A percentile compares a stretch with the other conserved stretches of the same genome.
These are phyloP conservation scores for Heliothis peltigera DNA, from an alignment of 2,888 invertebrate genomes.

Conservation along the genomic window DNA sequence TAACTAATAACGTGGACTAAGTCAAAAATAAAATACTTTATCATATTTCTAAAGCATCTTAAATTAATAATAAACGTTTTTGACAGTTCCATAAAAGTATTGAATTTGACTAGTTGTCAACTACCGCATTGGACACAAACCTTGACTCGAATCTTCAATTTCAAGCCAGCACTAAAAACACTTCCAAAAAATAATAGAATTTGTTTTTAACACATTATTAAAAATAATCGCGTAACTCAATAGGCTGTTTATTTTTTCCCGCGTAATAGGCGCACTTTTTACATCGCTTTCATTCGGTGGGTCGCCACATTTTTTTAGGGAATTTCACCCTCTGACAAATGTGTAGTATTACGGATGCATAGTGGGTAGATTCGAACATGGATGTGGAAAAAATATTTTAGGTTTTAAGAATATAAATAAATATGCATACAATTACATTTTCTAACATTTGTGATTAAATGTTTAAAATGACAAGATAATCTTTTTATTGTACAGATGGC, in stretches of 20 bases:
- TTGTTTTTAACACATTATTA: conserved; percentile 35
- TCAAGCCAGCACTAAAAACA: conserved; percentile 18
- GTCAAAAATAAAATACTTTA: too few species aligned
- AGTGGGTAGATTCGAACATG: conserved; percentile 24
- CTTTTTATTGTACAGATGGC: too few species aligned
- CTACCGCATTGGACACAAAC: too few species aligned
- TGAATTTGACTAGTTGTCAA: too few species aligned
- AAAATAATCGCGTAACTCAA: conserved; percentile 51
- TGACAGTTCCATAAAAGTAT: too few species aligned
- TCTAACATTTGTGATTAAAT: too few species aligned
- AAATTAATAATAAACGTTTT: too few species aligned
- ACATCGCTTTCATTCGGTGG: conserved; percentile 58
- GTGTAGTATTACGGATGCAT: conserved; percentile 63
- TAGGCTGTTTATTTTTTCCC: conserved; percentile 47
- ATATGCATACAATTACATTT: too few species aligned
- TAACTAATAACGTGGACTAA: too few species aligned
- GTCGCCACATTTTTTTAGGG: conserved; percentile 59
- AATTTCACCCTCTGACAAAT: conserved; percentile 67
- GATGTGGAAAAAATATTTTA: conserved; percentile 5
- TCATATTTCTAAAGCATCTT: too few species aligned
- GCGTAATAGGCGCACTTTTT: conserved; percentile 61
- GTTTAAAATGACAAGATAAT: too few species aligned
- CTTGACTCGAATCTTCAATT: too few species aligned
- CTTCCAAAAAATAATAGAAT: conserved; percentile 19
- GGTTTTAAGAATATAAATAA: background rate